Evolutionary conservation across 2,113 vertebrate genomes (phyloP).

Genomic region (Euleptes europaea): DNA sequence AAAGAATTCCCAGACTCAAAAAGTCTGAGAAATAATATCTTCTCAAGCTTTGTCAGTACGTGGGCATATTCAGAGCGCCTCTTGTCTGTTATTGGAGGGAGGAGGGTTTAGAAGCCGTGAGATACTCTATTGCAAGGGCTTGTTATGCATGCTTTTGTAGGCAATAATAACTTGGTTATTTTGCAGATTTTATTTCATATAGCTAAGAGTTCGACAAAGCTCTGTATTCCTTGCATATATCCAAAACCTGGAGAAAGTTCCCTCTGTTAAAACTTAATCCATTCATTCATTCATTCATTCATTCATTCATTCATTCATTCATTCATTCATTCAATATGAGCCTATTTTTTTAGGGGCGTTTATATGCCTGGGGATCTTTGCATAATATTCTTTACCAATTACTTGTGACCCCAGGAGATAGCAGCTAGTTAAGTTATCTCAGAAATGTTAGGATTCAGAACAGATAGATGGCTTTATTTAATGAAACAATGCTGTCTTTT

Average conservation of each 20-base stretch:
- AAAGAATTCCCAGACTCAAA: conserved; percentile 65
- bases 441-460: too few species aligned
- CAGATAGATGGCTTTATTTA: too few species aligned
- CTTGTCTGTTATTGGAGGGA: conserved; percentile 59
- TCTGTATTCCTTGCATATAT: conserved; percentile 61
- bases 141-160: conserved; percentile 65
- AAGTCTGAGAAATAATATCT: conserved; percentile 75
- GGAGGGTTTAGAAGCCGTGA: conserved; percentile 69
- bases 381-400: too few species aligned
- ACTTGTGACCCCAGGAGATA: too few species aligned
- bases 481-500: too few species aligned
- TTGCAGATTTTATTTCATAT: conserved; percentile 56
- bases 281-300: not conserved
- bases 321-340: not conserved
- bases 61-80: conserved; percentile 69
- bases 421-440: too few species aligned
- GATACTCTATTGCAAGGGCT: conserved; percentile 66
- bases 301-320: not conserved
- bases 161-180: conserved; percentile 17
- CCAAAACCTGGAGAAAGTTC: conserved; percentile 17
- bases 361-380: too few species aligned
- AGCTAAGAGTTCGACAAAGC: conserved; percentile 57
- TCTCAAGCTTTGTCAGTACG: conserved; percentile 74
- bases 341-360: too few species aligned
- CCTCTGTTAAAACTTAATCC: not conserved